Base-by-base conservation (phyloP, 2,113 vertebrate genomes). In the Tichodroma muraria region DNA sequence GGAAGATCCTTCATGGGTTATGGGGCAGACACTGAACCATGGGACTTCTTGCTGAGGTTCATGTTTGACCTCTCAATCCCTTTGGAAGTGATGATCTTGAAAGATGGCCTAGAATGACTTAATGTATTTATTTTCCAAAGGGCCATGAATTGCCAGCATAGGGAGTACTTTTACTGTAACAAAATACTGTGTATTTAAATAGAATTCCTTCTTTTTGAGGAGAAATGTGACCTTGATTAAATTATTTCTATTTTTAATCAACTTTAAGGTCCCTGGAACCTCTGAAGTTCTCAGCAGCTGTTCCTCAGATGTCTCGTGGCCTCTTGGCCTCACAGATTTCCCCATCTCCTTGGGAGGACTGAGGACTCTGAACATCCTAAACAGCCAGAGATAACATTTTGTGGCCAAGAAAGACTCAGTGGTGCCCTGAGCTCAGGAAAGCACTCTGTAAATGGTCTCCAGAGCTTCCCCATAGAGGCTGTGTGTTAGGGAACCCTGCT, bases 241-340 rank as follows among this genome's bases (percentile, higher is more conserved):
- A 91, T 93, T 60, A 73, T 75, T 93, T 95, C 93, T 97, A 95
- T 96, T 97, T 96, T 96, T 88, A 95, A 84, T 95, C 72, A 90
- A 83, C 91, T 91, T 78, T n/a, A 94, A 93, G 83, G 80, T 91
- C 72, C 19, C 56, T 95, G 88, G 68, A 94, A 93, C 76, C 82
- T 94, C 64, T 84, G 4, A 78, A 83, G 80, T 93, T 91, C 91
- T 93, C 79, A 80, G 88, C 95, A 97, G 95, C 96, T 96, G 95
- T 93, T 96, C 76, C n/a, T 95, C 94, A 95, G 93, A 91, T 95
- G 95, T 85, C 76, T 95, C 30, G 21, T 88, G 89, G 68, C 54
- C 78, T 91, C 15, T 76, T 92, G 80, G 54, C 90, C 88, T 88
- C 80, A 16, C 93, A 71, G 79, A 93, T 93, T 95, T 95, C 88